These are phyloP conservation scores for Tipula lateralis DNA, from an alignment of 2,888 invertebrate species.

Conservation along the genomic window DNA sequence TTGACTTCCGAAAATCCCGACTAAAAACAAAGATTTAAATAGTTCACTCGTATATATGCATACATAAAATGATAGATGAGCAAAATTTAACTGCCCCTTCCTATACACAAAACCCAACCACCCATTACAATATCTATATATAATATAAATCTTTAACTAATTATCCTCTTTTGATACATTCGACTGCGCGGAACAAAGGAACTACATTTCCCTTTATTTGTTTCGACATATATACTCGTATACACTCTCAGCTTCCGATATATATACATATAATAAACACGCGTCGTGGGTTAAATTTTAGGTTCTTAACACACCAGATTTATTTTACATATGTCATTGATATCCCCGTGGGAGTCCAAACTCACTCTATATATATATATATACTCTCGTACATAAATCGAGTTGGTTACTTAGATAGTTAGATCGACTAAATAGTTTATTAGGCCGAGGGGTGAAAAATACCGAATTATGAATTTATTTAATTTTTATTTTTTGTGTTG, in stretches of 20 bases:
- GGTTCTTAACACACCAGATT: slow-evolving; percentile 27
- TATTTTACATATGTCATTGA: slow-evolving; percentile 50
- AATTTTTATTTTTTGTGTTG: not conserved
- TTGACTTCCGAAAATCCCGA: not conserved
- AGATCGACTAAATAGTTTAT: not conserved
- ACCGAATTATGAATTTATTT: not conserved
- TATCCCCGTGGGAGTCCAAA: slow-evolving; percentile 50
- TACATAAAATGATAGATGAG: not conserved
- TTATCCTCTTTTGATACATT: slow-evolving; percentile 25
- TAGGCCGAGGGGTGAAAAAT: not conserved
- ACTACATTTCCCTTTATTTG: not conserved
- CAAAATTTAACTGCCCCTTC: not conserved
- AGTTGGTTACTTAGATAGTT: not conserved
- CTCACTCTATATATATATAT: not conserved
- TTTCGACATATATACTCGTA: not conserved
- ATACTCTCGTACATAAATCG: not conserved
- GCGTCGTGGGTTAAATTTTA: not conserved
- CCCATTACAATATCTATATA: not conserved
- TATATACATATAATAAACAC: not conserved
- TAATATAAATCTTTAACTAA: slow-evolving; percentile 28
- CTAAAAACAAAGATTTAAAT: not conserved
- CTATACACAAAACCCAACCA: not conserved
- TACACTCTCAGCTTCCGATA: not conserved
- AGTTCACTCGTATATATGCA: not conserved
- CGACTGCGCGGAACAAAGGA: not conserved